Conservation (phyloP, 2,797 vertebrate species). For the Leuciscus waleckii region DNA sequence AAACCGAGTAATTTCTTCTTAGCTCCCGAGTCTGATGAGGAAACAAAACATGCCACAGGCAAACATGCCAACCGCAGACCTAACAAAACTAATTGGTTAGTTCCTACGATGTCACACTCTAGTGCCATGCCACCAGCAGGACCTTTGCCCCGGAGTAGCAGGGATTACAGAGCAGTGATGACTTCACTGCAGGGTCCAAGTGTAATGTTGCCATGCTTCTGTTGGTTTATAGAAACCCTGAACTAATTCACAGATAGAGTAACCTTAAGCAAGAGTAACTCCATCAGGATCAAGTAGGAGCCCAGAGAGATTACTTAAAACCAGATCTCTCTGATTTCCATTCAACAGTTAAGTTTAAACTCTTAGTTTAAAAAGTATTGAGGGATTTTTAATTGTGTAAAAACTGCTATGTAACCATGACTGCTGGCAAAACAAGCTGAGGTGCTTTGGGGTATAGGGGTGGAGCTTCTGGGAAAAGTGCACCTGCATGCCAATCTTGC, state of each 20-base stretch:
- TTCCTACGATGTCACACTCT: neutral
- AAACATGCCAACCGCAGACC: slow-evolving; percentile 6
- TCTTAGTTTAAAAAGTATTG: neutral
- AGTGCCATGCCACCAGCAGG: neutral
- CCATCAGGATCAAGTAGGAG: neutral
- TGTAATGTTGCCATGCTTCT: neutral
- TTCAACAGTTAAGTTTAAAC: neutral
- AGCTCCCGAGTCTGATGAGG: neutral
- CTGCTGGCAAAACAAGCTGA: neutral
- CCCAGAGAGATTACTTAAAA: neutral
- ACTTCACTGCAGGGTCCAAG: slow-evolving; percentile 1
- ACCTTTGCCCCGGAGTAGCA: neutral
- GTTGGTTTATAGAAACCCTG: neutral
- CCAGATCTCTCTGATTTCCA: neutral
- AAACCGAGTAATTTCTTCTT: neutral
- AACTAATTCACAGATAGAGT: neutral
- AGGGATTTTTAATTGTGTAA: neutral
- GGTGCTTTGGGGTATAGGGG: neutral
- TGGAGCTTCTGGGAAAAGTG: neutral
- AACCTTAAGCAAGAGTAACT: neutral
- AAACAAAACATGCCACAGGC: neutral
- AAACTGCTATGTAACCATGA: too few relatives aligned
- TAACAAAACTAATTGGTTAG: slow-evolving; percentile 16
- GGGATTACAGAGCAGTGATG: neutral
- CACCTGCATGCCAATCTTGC: neutral